Percentiles rank a stretch among this genome's conserved stretches.
Evolutionary conservation across 2,113 vertebrate species (phyloP).

Genomic region (western clawed frog (Xenopus tropicalis)): DNA sequence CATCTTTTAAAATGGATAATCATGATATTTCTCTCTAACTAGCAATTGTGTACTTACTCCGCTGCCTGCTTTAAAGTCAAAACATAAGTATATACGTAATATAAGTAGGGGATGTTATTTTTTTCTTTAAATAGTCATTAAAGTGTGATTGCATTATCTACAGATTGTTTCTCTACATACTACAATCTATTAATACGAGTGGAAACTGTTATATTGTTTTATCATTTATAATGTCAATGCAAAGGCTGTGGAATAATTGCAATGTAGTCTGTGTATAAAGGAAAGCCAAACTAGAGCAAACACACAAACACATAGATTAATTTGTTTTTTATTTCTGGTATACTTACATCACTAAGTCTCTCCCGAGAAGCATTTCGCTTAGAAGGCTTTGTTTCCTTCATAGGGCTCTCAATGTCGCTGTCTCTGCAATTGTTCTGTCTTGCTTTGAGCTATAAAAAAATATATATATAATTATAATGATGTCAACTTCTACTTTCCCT

Average conservation of each 20-base stretch:
- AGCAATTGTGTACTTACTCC: conserved; percentile 68
- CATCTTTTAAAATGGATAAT: conserved; percentile 53
- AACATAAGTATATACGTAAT: not conserved
- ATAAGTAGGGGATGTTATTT: not conserved
- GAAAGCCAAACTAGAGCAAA: too few relatives aligned
- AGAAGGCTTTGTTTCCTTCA: conserved; percentile 81
- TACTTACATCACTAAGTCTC: conserved; percentile 89
- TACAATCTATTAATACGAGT: too few relatives aligned
- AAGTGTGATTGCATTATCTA: not conserved
- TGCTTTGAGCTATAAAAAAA: conserved; percentile 77
- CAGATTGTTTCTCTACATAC: too few relatives aligned
- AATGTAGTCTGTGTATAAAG: too few relatives aligned
- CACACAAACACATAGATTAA: too few relatives aligned
- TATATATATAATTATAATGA: conserved; percentile 45
- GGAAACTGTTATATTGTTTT: too few relatives aligned
- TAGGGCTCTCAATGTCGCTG: conserved; percentile 86
- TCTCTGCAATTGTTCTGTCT: conserved; percentile 86
- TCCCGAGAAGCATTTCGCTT: conserved; percentile 85
- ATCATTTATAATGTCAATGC: too few relatives aligned
- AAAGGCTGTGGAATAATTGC: too few relatives aligned
- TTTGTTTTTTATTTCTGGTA: too few relatives aligned
- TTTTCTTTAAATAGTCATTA: not conserved
- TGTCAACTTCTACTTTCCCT: too few relatives aligned
- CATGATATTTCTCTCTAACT: conserved; percentile 50
- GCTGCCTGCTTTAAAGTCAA: not conserved